These are phyloP conservation scores for Ophioninae sp. DNA, from an alignment of 2,888 invertebrate species.

Conservation along the genomic window DNA sequence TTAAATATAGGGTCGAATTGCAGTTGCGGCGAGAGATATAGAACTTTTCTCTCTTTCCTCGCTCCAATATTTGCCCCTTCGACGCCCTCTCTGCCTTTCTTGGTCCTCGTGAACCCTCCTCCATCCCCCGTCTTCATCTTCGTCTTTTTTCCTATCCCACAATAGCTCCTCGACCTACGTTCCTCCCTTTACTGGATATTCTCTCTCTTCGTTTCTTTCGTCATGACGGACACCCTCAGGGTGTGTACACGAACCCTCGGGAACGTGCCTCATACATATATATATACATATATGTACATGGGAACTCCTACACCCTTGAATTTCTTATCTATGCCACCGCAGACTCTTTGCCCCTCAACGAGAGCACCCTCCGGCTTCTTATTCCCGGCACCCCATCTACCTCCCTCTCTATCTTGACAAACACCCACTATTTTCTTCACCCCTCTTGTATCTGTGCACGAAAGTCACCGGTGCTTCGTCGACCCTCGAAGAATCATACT, in stretches of 20 bases:
- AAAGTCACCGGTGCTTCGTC: conserved; percentile 70
- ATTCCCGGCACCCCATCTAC: conserved; percentile 43
- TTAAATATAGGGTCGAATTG: conserved; percentile 79
- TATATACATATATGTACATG: conserved; percentile 23
- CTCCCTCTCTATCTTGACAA: conserved; percentile 70
- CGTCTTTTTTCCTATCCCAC: conserved; percentile 44
- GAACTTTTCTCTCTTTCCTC: conserved; percentile 62
- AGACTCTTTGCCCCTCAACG: conserved; percentile 73
- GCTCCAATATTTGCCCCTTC: conserved; percentile 48
- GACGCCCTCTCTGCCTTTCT: conserved; percentile 52
- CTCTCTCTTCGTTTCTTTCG: conserved; percentile 50
- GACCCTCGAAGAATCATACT: conserved; percentile 63
- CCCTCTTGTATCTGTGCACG: conserved; percentile 71
- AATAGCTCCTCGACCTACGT: conserved; percentile 54
- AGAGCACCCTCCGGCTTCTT: conserved; percentile 58
- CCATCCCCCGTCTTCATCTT: conserved; percentile 40
- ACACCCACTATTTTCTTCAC: conserved; percentile 69
- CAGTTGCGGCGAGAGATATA: conserved; percentile 75
- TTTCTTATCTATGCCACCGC: conserved; percentile 77
- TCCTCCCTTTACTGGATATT: conserved; percentile 42
- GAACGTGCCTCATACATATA: conserved; percentile 27
- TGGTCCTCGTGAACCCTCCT: conserved; percentile 45
- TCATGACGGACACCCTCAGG: conserved; percentile 58
- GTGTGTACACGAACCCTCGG: conserved; percentile 47
- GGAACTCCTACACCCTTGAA: conserved; percentile 43